These are phyloP conservation scores for Drosophila azteca DNA, from an alignment of 1,140 invertebrate genomes.

Conservation along the genomic window DNA sequence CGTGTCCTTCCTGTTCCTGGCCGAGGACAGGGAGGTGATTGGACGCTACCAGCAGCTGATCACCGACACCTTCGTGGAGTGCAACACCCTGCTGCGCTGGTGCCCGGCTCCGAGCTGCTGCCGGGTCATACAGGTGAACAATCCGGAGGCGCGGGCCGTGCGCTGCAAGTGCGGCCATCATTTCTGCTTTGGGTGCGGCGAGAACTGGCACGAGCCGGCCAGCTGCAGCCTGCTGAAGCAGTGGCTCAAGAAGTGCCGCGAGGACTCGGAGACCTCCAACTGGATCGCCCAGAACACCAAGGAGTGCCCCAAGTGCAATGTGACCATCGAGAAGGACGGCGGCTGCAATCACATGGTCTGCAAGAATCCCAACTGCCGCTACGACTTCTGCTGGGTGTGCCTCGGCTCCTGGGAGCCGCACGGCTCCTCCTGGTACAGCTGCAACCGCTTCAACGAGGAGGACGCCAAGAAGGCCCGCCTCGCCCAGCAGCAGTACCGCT, in stretches of 20 bases:
- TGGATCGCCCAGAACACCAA: constrained; percentile 99
- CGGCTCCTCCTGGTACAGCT: constrained; percentile 99
- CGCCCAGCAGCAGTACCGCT: constrained; percentile 96
- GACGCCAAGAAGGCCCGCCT: constrained; percentile 97
- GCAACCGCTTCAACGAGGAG: constrained; percentile 98
- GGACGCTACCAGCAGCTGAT: constrained; percentile 99
- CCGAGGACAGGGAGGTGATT: constrained; percentile 95
- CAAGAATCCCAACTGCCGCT: constrained; percentile 98
- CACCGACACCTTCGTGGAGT: constrained; percentile 99
- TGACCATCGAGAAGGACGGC: constrained; percentile 99
- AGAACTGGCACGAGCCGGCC: constrained; percentile 99
- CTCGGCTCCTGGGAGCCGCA: constrained; percentile 99
- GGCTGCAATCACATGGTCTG: constrained; percentile 99
- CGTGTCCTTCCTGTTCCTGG: constrained; percentile 96
- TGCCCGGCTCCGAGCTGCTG: constrained; percentile 98
- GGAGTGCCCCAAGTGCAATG: constrained; percentile 99
- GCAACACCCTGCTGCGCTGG: constrained; percentile 97
- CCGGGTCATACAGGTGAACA: constrained; percentile 96
- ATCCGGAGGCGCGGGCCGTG: constrained; percentile 94
- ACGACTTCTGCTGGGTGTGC: constrained; percentile 99
- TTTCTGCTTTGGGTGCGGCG: constrained; percentile 98
- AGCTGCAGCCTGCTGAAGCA: constrained; percentile 95
- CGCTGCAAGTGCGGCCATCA: constrained; percentile 95
- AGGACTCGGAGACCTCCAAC: constrained; percentile 99
- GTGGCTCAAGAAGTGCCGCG: constrained; percentile 99